Evolutionary conservation across 2,113 vertebrate species (phyloP).

Genomic region (Dolichotis patagonum): DNA sequence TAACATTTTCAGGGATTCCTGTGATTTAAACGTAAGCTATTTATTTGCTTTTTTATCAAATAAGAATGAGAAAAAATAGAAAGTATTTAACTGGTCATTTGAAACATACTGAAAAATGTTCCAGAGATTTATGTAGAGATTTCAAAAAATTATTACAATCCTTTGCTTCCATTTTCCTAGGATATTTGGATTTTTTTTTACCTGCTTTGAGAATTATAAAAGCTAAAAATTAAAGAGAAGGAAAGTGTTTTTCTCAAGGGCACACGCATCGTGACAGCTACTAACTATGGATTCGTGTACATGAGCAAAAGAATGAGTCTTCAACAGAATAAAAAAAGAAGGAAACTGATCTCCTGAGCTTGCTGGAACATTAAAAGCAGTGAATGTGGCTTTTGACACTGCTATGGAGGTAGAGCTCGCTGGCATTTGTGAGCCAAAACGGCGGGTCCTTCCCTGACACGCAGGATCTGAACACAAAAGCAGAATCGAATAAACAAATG

Average conservation of each 20-base stretch:
- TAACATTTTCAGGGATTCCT: slow-evolving; percentile 48
- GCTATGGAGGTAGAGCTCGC: neutral
- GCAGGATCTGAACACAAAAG: neutral
- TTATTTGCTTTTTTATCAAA: slow-evolving; percentile 65
- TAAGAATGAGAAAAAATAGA: slow-evolving; percentile 63
- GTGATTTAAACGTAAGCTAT: slow-evolving; percentile 59
- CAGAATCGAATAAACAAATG: neutral
- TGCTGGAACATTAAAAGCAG: slow-evolving; percentile 62
- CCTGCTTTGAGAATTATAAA: slow-evolving; percentile 60
- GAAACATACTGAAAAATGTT: slow-evolving; percentile 66
- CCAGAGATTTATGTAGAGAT: slow-evolving; percentile 74
- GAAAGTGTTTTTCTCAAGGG: slow-evolving; percentile 65
- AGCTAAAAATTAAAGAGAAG: slow-evolving; percentile 59
- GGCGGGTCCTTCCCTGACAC: neutral
- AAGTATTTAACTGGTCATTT: slow-evolving; percentile 71
- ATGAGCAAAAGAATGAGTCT: slow-evolving; percentile 15
- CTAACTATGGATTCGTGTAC: neutral
- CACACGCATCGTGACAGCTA: neutral
- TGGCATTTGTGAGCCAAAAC: neutral
- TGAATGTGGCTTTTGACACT: neutral
- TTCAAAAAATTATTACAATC: slow-evolving; percentile 68
- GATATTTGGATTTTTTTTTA: slow-evolving; percentile 64
- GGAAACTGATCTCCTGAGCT: slow-evolving; percentile 59
- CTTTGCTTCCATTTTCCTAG: slow-evolving; percentile 76
- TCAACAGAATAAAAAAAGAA: slow-evolving; percentile 63